Evolutionary conservation across 2,113 vertebrate genomes (phyloP).

Genomic region (Elachura formosa): DNA sequence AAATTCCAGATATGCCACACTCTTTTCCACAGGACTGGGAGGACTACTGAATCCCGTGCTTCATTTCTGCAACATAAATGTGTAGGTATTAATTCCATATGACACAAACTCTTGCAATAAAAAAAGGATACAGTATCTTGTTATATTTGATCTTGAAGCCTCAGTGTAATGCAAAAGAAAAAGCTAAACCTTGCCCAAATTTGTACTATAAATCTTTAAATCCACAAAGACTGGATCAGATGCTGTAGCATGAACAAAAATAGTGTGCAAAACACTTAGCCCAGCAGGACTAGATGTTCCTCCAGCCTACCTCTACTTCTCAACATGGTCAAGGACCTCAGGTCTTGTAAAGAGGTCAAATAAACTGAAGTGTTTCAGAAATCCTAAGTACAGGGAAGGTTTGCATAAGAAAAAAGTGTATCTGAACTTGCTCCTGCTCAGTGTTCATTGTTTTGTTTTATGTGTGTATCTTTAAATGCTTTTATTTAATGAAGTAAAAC

Average conservation of each 20-base stretch:
- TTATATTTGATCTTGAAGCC: neutral
- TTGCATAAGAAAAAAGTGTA: neutral
- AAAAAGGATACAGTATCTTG: neutral
- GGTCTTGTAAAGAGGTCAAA: neutral
- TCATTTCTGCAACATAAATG: neutral
- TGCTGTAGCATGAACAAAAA: neutral
- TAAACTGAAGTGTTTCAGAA: neutral
- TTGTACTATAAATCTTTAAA: neutral
- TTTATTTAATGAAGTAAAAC: neutral
- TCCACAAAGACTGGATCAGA: neutral
- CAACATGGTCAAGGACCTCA: neutral
- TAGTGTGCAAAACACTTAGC: neutral
- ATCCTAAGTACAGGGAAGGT: neutral
- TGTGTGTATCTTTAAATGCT: accelerated
- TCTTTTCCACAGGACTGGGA: neutral
- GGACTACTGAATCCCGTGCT: neutral
- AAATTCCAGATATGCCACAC: neutral
- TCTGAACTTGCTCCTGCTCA: neutral
- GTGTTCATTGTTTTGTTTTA: neutral
- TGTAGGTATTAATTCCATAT: neutral
- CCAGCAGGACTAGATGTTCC: neutral
- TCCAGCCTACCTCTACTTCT: neutral
- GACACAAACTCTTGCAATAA: neutral
- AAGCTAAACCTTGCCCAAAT: neutral
- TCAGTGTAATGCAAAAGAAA: neutral